Percentiles rank a stretch among this genome's conserved stretches.
Evolutionary conservation across 2,888 invertebrate species (phyloP).

Genomic region (Eueremaeus valkanovi): DNA sequence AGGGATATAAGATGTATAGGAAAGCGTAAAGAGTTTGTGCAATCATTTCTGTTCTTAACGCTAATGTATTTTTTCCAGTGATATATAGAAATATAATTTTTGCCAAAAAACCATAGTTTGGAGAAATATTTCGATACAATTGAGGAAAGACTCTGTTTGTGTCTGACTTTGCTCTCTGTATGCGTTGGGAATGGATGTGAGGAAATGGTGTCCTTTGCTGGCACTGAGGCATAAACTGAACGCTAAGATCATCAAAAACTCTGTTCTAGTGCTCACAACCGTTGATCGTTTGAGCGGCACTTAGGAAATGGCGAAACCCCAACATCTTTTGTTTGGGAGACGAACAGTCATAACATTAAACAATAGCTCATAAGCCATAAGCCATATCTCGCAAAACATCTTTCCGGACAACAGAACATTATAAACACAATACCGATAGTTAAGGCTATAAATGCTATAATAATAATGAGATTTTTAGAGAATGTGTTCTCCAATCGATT

Average conservation of each 20-base stretch:
- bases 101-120: not conserved
- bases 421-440: not conserved
- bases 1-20: too few species aligned
- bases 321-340: conserved; percentile 9
- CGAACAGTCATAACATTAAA: not conserved
- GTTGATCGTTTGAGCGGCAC: not conserved
- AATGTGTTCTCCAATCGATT: not conserved
- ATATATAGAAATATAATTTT: not conserved
- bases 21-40: not conserved
- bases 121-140: not conserved
- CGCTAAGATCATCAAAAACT: not conserved
- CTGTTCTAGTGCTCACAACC: not conserved
- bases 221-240: not conserved
- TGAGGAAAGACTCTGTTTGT: not conserved
- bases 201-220: not conserved
- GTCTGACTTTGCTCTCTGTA: not conserved
- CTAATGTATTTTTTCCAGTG: not conserved
- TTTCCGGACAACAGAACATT: conserved; percentile 16
- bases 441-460: not conserved
- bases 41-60: not conserved
- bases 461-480: not conserved
- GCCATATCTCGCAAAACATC: not conserved
- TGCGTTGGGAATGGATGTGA: not conserved
- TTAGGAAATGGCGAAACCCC: conserved; percentile 20
- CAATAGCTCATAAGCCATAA: conserved; percentile 5